Base-by-base conservation (phyloP, 2,797 vertebrate species). In the Sebastes nivosus region DNA sequence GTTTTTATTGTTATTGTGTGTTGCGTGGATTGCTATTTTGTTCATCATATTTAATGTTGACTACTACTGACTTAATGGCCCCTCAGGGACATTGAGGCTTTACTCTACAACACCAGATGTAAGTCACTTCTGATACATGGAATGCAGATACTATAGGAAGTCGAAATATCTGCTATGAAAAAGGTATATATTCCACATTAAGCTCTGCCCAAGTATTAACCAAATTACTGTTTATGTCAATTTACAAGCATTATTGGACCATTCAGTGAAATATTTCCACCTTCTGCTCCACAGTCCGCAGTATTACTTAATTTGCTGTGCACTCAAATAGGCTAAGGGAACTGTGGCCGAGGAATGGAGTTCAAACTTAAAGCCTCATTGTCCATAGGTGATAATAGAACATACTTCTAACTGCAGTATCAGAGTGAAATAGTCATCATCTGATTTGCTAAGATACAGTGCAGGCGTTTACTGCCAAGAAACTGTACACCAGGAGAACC, bases 341-440 rank as follows among this genome's bases (percentile, higher is more conserved):
- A 22, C 24, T 6, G 8, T 12, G 3, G 5, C 27, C 7, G 27
- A 64, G 12, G 2, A 5, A 29, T 10, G 16, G 13, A 32, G 24
- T 38, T 4, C 0, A 46, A 63, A 60, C 24, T 36, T 2, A 3
- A 36, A 57, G 24, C 8, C 4, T 72, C 27, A 32, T 13, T 12
- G 12, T 67, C 20, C n/a, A 58, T 0, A 42, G 18, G 18, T 29
- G 3, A 12, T 24, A 66, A 16, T n/a, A 8, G 0, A 50, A 8
- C 32, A 46, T 2, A 11, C 12, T 12, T 58, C 25, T 4, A 6
- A 59, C 52, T 59, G 0, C 6, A 24, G 4, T 30, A 12, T 24
- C 4, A 20, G 24, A 30, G n/a, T 8, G 9, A 12, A 8, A 25
- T 4, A 0, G 0, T 2, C 6, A 5, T 25, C 2, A 27, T 30